Percentiles rank a stretch among this genome's conserved stretches.
Conservation (phyloP, 2,888 invertebrate genomes). For the Aethes cnicana region DNA sequence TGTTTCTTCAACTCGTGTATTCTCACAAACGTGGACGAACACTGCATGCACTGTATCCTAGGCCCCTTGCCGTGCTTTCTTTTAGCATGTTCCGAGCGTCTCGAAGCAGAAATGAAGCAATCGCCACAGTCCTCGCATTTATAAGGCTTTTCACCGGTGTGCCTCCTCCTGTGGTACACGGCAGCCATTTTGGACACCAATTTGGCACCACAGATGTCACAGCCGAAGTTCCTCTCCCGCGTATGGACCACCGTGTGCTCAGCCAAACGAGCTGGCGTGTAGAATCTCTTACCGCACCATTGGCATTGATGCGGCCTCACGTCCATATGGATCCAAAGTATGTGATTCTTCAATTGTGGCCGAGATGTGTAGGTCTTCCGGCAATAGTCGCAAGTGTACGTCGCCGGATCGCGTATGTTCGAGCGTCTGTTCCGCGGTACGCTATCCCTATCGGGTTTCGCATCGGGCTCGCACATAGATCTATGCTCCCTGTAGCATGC, state of each 20-base stretch:
- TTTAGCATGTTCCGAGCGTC: slow-evolving; percentile 69
- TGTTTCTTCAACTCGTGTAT: slow-evolving; percentile 62
- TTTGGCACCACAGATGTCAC: slow-evolving; percentile 76
- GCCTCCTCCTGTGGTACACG: slow-evolving; percentile 70
- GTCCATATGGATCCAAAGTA: slow-evolving; percentile 76
- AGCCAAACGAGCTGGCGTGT: slow-evolving; percentile 72
- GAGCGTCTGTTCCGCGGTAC: slow-evolving; percentile 56
- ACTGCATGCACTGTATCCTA: slow-evolving; percentile 53
- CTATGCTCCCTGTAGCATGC: slow-evolving; percentile 69
- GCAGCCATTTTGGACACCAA: slow-evolving; percentile 73
- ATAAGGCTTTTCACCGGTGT: slow-evolving; percentile 74
- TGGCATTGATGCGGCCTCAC: slow-evolving; percentile 75
- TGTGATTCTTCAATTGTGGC: slow-evolving; percentile 71
- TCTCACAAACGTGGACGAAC: slow-evolving; percentile 58
- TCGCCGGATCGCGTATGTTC: slow-evolving; percentile 67
- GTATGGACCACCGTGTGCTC: slow-evolving; percentile 80
- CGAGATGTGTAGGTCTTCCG: slow-evolving; percentile 61
- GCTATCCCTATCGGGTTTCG: slow-evolving; percentile 54
- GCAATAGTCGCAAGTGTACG: slow-evolving; percentile 68
- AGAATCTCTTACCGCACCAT: slow-evolving; percentile 77
- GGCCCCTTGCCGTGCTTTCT: slow-evolving; percentile 63
- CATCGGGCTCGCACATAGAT: slow-evolving; percentile 64
- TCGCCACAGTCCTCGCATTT: slow-evolving; percentile 70
- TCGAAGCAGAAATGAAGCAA: slow-evolving; percentile 66
- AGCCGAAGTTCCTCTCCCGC: slow-evolving; percentile 74